Evolutionary conservation across 2,888 invertebrate genomes (phyloP).

Genomic region (Hirtodrosophila trivittata): DNA sequence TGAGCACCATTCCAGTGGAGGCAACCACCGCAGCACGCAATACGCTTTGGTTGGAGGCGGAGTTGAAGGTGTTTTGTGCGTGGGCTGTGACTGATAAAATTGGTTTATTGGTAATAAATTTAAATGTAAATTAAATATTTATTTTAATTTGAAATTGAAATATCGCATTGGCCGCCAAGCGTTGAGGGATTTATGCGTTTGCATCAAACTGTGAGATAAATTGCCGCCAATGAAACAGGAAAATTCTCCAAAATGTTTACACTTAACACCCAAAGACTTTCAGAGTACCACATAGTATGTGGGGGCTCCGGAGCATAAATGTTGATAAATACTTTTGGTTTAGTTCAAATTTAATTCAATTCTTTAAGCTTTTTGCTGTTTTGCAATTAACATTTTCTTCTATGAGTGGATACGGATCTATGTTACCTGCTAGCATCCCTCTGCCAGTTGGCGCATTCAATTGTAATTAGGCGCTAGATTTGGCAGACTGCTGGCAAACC

Average conservation of each 20-base stretch:
- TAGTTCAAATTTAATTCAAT: neutral
- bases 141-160: constrained; percentile 79
- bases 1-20: too few relatives aligned
- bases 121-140: constrained; percentile 81
- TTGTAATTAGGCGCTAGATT: constrained; percentile 59
- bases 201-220: constrained; percentile 82
- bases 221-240: constrained; percentile 64
- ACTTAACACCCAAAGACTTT: constrained; percentile 9
- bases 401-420: too few relatives aligned
- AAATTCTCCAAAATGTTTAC: constrained; percentile 58
- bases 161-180: constrained; percentile 61
- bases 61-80: too few relatives aligned
- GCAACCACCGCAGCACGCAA: too few relatives aligned
- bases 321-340: constrained; percentile 43
- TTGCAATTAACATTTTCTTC: constrained; percentile 27
- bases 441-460: constrained; percentile 39
- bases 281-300: neutral
- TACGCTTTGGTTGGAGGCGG: too few relatives aligned
- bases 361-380: too few relatives aligned
- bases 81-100: too few relatives aligned
- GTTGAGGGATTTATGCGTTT: constrained; percentile 82
- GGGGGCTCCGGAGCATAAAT: constrained; percentile 28
- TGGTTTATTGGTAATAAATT: too few relatives aligned
- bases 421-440: too few relatives aligned
- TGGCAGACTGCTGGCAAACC: too few relatives aligned